Conservation (phyloP, 1,140 invertebrate genomes). For the Neuroterus valhalla region DNA sequence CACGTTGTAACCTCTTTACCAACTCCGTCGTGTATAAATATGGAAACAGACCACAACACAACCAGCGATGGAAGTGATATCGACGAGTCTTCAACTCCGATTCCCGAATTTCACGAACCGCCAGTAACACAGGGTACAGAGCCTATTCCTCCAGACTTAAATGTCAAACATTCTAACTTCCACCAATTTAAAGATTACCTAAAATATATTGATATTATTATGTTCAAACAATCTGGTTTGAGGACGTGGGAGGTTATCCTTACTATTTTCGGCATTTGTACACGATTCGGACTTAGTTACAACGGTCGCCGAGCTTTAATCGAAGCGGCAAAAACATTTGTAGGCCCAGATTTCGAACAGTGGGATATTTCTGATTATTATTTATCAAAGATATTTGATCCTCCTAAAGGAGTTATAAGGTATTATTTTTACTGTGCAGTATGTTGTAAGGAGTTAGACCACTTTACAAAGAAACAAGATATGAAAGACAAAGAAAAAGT, state of each 20-base stretch:
- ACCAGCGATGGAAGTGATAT: too few species aligned
- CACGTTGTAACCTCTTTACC: too few species aligned
- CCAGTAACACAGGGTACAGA: too few species aligned
- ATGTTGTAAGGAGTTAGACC: not conserved
- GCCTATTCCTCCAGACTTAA: too few species aligned
- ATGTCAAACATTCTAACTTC: too few species aligned
- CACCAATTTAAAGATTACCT: not conserved
- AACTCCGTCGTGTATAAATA: too few species aligned
- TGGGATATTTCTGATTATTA: not conserved
- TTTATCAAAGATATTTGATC: not conserved
- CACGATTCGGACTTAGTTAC: not conserved
- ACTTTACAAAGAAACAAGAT: too few species aligned
- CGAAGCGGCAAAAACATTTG: not conserved
- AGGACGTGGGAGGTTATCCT: not conserved
- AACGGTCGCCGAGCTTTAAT: not conserved
- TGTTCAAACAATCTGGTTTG: not conserved
- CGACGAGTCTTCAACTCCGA: too few species aligned
- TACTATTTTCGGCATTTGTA: not conserved
- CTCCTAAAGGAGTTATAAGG: not conserved
- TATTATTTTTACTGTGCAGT: not conserved
- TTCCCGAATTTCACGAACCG: too few species aligned
- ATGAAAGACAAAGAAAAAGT: not conserved
- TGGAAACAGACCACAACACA: too few species aligned
- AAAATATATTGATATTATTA: not conserved
- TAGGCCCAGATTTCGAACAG: not conserved